Evolutionary conservation across 2,797 vertebrate genomes (phyloP), one percentile per base, ranked within the genome.

Genomic region (Ficedula albicollis): DNA sequence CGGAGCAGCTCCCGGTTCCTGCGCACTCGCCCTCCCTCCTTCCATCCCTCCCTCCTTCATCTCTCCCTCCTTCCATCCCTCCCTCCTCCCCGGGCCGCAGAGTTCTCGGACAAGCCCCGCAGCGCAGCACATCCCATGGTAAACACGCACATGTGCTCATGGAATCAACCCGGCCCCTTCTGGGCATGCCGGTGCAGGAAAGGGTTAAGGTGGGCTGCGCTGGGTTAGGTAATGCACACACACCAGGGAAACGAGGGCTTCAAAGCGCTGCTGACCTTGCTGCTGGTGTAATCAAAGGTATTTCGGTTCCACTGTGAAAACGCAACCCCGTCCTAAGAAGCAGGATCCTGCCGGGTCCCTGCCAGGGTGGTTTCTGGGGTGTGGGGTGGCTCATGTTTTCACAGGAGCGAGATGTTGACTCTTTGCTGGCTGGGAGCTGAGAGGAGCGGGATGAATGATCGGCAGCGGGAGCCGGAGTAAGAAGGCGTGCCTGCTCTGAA

Each of bases 371-470:
- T 89, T 84, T 51, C 84, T 89, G 82, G 30, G 73, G 2, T 79
- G 22, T 44, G 79, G 86, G 76, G 30, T 56, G 68, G 93, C 76
- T 95, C 75, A 3, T 91, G 84, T 94, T 93, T 95, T 95, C 46
- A 59, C 52, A 30, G 87, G 56, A 78, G 68, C 3, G 66, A 67
- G 74, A 63, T 55, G 67, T 95, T 96, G 94, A 91, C 90, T 95
- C 92, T 95, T 94, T 83, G 15, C 59, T 90, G 87, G 63, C 94
- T 93, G 76, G 55, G 74, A 96, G 89, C 78, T 72, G 87, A 92
- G 75, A 84, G 81, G 36, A 89, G 73, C 12, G 11, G 73, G 82
- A 95, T 96, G 96, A 96, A 97, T 97, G 97, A 95, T 97, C 43
- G 13, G 84, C 74, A 72, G 93, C 27, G 4, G 91, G 87, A 95